A percentile compares a stretch with the other conserved stretches of the same genome.
phyloP scores from a whole-genome alignment of 2,888 invertebrate species.

The Drepanosiphum platanoidis region DNA sequence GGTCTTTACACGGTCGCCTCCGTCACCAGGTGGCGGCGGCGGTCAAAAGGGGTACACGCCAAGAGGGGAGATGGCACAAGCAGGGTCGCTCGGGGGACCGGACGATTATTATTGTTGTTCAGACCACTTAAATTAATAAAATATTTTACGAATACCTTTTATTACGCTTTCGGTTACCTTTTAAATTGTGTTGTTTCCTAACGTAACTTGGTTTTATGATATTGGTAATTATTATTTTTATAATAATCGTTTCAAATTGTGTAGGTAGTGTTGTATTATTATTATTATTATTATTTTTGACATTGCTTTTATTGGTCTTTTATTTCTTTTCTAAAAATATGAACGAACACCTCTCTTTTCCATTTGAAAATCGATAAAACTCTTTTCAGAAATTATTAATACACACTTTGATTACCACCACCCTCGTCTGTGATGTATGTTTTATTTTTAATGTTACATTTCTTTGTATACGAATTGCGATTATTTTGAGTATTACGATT shows the following conservation, averaged over 20 bases:
- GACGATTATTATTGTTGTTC: not conserved
- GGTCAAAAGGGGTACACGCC: not conserved
- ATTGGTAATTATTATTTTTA: not conserved
- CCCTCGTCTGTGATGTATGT: too few relatives aligned
- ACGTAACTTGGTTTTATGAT: not conserved
- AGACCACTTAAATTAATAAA: conserved; percentile 9
- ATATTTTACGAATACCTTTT: not conserved
- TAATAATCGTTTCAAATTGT: not conserved
- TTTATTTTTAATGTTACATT: not conserved
- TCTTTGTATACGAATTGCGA: not conserved
- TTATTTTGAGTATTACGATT: not conserved
- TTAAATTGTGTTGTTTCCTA: not conserved
- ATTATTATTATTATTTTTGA: not conserved
- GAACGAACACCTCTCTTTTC: not conserved
- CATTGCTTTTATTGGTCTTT: not conserved
- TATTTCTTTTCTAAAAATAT: not conserved
- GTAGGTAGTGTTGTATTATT: not conserved
- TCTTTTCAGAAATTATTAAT: not conserved
- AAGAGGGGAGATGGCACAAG: not conserved
- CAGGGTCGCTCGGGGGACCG: not conserved
- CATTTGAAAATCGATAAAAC: not conserved
- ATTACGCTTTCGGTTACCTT: not conserved
- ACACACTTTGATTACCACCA: not conserved
- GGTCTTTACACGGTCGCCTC: not conserved
- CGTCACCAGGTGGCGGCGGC: not conserved